phyloP scores from a whole-genome alignment of 2,113 vertebrate genomes.

The Alosa alosa region DNA sequence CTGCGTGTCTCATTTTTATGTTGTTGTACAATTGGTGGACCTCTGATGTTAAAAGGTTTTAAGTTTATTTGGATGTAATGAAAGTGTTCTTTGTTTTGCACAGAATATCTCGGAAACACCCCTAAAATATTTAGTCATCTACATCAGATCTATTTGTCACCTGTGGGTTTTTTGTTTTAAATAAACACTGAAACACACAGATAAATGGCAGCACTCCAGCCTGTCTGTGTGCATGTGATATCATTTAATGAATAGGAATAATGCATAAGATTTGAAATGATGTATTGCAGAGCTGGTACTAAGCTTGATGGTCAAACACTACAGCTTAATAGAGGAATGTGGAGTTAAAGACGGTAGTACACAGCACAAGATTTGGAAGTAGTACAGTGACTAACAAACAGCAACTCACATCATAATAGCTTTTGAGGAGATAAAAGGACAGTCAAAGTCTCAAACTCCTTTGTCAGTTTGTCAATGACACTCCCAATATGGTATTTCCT shows the following conservation, averaged over 20 bases:
- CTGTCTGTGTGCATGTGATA: not conserved
- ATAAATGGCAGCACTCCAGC: not conserved
- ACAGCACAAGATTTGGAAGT: not conserved
- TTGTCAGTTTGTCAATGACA: conserved; percentile 54
- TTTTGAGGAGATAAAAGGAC: not conserved
- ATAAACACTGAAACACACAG: not conserved
- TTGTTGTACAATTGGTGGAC: not conserved
- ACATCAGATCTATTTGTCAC: not conserved
- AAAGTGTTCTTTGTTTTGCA: not conserved
- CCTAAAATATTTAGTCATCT: not conserved
- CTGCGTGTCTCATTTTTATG: conserved; percentile 15
- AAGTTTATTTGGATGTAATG: not conserved
- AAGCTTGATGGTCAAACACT: not conserved
- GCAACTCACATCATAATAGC: not conserved
- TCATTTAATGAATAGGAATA: not conserved
- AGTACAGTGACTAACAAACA: not conserved
- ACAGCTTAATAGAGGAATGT: not conserved
- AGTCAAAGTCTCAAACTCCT: conserved; percentile 49
- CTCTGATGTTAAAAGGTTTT: not conserved
- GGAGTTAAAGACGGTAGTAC: not conserved
- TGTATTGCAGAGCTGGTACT: not conserved
- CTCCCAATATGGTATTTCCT: conserved; percentile 50
- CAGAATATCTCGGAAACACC: not conserved
- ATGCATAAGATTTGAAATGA: not conserved
- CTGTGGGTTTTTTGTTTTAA: not conserved